Evolutionary conservation across 2,888 invertebrate genomes (phyloP).

Genomic region (Oeneis ivallda): DNA sequence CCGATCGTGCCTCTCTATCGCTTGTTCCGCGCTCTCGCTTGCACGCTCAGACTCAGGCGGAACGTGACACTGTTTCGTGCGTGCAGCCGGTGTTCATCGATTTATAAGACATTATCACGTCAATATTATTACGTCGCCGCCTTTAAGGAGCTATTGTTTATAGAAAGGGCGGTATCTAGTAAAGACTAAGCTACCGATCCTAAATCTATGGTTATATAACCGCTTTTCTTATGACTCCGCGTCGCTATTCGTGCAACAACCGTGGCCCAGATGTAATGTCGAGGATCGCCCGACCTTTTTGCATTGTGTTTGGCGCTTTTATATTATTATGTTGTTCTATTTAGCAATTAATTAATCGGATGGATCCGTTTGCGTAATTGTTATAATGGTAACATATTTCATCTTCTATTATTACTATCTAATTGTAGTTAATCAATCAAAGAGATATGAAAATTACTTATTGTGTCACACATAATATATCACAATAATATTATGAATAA

Average conservation of each 20-base stretch:
- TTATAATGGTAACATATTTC: neutral
- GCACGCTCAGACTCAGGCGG: no score
- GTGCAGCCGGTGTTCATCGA: no score
- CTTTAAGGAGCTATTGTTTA: no score
- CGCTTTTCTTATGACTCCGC: neutral
- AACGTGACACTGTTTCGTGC: no score
- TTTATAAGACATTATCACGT: no score
- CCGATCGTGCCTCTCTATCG: no score
- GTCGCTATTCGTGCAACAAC: neutral
- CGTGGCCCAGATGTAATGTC: constrained; percentile 1
- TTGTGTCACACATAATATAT: neutral
- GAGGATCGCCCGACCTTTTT: constrained; percentile 40
- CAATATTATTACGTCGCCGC: no score
- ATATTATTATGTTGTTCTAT: constrained; percentile 10
- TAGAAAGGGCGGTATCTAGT: no score
- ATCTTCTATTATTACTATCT: neutral
- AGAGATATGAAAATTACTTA: neutral
- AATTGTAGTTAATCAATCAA: neutral
- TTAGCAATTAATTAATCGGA: constrained; percentile 11
- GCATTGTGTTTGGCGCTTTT: constrained; percentile 20
- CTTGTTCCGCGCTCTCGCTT: no score
- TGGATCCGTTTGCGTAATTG: constrained; percentile 15
- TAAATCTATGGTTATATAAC: no score
- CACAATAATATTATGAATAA: neutral
- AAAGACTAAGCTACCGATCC: no score